phyloP scores from a whole-genome alignment of 2,113 vertebrate genomes.

The Hemiscyllium ocellatum region DNA sequence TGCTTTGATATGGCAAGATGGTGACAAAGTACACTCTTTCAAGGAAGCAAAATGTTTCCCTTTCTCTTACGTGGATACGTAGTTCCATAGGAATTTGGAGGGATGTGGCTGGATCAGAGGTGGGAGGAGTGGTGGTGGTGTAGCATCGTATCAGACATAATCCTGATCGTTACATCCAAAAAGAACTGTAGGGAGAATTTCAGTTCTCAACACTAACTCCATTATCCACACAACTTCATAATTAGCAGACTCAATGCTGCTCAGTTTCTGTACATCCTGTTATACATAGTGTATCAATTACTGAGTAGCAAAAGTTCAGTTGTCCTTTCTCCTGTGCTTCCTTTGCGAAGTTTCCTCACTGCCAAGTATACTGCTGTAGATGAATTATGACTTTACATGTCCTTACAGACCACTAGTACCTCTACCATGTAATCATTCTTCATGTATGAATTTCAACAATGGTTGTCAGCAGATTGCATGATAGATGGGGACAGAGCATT shows the following conservation, averaged over 20 bases:
- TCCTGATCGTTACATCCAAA: neutral
- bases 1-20: neutral
- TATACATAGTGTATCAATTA: neutral
- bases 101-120: neutral
- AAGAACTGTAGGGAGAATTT: neutral
- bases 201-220: no score
- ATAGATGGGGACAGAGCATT: neutral
- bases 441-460: neutral
- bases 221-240: neutral
- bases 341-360: neutral
- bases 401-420: neutral
- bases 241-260: neutral
- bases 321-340: neutral
- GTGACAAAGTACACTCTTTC: neutral
- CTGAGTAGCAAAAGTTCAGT: constrained; percentile 13
- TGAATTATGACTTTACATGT: constrained; percentile 1
- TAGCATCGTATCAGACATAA: neutral
- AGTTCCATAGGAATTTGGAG: neutral
- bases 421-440: constrained; percentile 1
- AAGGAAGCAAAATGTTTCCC: neutral
- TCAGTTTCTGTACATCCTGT: neutral
- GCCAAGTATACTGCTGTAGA: neutral
- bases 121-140: neutral
- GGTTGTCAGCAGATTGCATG: neutral
- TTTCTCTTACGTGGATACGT: neutral